Evolutionary conservation across 2,797 vertebrate species (phyloP).

Genomic region (Sciaenops ocellatus): DNA sequence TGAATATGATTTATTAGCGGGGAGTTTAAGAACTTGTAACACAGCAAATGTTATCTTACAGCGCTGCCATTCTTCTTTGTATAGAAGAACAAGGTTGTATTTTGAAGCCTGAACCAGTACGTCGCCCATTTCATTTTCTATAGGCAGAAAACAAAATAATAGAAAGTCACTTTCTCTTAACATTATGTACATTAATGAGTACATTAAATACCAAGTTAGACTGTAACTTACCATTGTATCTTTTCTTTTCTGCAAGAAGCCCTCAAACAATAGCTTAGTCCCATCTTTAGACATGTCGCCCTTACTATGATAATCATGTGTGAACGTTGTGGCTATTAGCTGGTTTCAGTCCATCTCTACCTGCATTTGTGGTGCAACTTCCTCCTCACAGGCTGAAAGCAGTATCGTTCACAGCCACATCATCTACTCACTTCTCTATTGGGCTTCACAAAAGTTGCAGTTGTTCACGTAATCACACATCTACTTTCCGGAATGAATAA

Average conservation of each 20-base stretch:
- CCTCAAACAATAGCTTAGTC: constrained; percentile 71
- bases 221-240: constrained; percentile 80
- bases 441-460: constrained; percentile 2
- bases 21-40: background rate
- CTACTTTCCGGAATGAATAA: background rate
- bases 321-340: background rate
- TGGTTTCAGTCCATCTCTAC: background rate
- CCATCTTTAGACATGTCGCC: constrained; percentile 70
- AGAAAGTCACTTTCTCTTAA: background rate
- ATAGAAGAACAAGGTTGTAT: constrained; percentile 84
- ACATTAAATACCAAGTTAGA: background rate
- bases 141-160: background rate
- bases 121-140: constrained; percentile 83
- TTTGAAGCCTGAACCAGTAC: constrained; percentile 86
- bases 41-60: constrained; percentile 67
- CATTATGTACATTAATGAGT: too few relatives aligned
- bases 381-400: constrained; percentile 50
- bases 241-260: constrained; percentile 86
- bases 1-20: background rate
- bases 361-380: constrained; percentile 59
- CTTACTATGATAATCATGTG: too few relatives aligned
- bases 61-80: constrained; percentile 75
- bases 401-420: constrained; percentile 1
- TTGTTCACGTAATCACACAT: background rate
- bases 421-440: constrained; percentile 76